phyloP scores from a whole-genome alignment of 2,113 vertebrate species.

The Daboia siamensis region DNA sequence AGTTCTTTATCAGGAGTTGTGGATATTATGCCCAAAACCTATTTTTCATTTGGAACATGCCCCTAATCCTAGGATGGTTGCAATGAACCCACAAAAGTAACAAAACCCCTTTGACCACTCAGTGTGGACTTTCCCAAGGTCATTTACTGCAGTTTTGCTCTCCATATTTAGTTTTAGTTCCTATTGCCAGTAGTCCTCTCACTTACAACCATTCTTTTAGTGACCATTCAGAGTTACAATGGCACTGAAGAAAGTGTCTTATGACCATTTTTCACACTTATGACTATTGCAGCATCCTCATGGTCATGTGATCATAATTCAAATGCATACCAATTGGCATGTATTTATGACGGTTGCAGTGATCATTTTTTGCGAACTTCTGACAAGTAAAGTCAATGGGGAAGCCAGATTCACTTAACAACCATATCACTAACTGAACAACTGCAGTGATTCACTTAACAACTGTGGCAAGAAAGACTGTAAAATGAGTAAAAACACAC shows the following conservation, averaged over 20 bases:
- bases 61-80: background rate
- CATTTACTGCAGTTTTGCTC: background rate
- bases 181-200: background rate
- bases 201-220: background rate
- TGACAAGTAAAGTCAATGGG: background rate
- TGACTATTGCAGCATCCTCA: background rate
- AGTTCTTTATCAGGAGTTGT: background rate
- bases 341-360: background rate
- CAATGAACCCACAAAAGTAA: background rate
- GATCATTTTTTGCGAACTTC: background rate
- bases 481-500: background rate
- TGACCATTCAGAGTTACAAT: background rate
- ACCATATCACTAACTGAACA: background rate
- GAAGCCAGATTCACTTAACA: background rate
- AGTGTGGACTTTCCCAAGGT: background rate
- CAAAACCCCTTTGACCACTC: background rate
- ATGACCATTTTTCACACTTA: background rate
- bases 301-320: background rate
- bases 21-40: background rate
- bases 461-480: background rate
- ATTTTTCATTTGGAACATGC: background rate
- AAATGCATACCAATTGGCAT: background rate
- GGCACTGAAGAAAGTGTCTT: background rate
- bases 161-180: background rate
- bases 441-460: background rate